These are phyloP conservation scores for Cephalopterus ornatus DNA, from an alignment of 2,113 vertebrate genomes.

Conservation along the genomic window DNA sequence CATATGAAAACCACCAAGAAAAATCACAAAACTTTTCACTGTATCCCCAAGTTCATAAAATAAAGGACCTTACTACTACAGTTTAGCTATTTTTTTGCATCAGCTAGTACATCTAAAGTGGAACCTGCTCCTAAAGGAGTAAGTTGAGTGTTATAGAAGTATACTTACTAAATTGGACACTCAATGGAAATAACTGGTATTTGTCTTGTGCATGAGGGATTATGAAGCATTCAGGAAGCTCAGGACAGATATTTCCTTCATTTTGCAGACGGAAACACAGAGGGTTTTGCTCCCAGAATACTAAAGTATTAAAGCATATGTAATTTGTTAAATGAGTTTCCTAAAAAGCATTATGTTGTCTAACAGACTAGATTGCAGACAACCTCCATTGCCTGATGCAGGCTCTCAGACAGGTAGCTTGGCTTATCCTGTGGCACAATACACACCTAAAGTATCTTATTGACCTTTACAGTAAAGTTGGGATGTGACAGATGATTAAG, in stretches of 20 bases:
- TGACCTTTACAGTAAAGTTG: neutral
- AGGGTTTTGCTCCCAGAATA: rapidly evolving
- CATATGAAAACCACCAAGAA: neutral
- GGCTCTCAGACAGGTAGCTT: neutral
- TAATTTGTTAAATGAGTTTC: neutral
- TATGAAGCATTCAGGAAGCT: neutral
- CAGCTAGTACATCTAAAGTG: neutral
- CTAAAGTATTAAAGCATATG: neutral
- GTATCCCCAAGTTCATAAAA: neutral
- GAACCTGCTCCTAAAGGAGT: neutral
- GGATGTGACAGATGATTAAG: neutral
- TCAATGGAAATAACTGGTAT: neutral
- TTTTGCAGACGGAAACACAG: neutral
- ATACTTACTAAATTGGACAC: neutral
- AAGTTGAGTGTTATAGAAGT: rapidly evolving
- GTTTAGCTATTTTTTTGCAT: neutral
- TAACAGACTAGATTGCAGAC: neutral
- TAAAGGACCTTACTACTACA: neutral
- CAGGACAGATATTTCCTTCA: neutral
- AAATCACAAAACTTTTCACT: neutral
- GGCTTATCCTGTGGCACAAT: neutral
- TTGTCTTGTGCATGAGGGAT: neutral
- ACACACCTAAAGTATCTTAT: neutral
- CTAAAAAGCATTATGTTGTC: neutral
- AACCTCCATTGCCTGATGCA: neutral